Evolutionary conservation across 2,888 invertebrate species (phyloP), one percentile per base, ranked within the genome.

Genomic region (Entomobrya proxima): DNA sequence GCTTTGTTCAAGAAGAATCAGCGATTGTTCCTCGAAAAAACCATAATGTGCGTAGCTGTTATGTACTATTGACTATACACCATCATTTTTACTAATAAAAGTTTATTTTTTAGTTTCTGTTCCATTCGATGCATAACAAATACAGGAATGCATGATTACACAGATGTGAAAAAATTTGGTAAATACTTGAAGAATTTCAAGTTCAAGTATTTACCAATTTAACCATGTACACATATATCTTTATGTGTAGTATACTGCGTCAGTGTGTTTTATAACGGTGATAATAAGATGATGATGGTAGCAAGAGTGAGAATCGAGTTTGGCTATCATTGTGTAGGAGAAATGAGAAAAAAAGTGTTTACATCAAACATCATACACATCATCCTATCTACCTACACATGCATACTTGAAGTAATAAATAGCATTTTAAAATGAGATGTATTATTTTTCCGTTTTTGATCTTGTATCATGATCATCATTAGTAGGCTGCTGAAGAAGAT

Each of bases 401-500:
- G 50, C 13, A 50, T 47, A 47, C n/a, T n/a, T 3, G 15, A 13
- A 15, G 47, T n/a, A 47, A 47, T 52, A 52, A 24, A 44, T 27
- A 44, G 5, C n/a, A 74, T 18, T 27, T 7, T 50, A 50, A 50
- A 18, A 18, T 52, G 50, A 21, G 15, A 18, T 52, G 50, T 52
- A 21, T 7, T 52, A 55, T 24, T 58, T 55, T 55, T 75, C 9
- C 18, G 18, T 32, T 55, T 58, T 15, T 76, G 55, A 76, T 76
- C 76, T 55, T 75, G 75, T 27, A 52, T 75, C 61, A 32, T 76
- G 58, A 75, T 47, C 75, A 75, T 75, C 50, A 55, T n/a, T 50
- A 50, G 27, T 1, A 74, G 18, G 18, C 3, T 52, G 50, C 15
- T 52, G 50, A 52, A 18, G 15, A 52, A 52, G 50, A 52, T n/a